Evolutionary conservation across 2,797 vertebrate species (phyloP).

Genomic region (Dallia pectoralis): DNA sequence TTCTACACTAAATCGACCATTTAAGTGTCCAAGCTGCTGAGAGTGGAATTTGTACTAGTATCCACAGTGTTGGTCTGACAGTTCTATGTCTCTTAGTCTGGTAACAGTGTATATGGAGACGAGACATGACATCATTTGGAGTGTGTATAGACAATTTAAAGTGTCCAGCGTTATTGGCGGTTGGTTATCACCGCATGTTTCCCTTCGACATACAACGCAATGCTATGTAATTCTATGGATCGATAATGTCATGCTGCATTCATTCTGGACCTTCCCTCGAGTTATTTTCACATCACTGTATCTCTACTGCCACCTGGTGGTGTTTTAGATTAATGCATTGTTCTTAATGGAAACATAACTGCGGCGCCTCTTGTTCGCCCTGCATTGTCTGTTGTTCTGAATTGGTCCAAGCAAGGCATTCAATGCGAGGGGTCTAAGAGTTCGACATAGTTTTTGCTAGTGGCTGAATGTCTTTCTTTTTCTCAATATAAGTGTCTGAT

Average conservation of each 20-base stretch:
- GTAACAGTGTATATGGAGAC: not conserved
- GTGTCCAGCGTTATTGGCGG: not conserved
- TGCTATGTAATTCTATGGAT: conserved; percentile 15
- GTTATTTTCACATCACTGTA: conserved; percentile 10
- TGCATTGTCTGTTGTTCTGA: not conserved
- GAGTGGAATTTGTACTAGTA: not conserved
- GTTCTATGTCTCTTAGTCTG: not conserved
- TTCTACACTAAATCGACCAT: not conserved
- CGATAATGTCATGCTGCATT: conserved; percentile 55
- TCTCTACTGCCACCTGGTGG: conserved; percentile 56
- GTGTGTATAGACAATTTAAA: not conserved
- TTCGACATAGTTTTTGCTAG: not conserved
- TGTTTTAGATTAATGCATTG: conserved; percentile 22
- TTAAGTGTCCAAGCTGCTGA: conserved; percentile 15
- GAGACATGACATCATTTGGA: not conserved
- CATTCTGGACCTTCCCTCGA: conserved; percentile 47
- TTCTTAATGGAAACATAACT: not conserved
- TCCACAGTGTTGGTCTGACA: conserved; percentile 4
- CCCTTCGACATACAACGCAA: not conserved
- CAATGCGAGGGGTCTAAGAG: not conserved
- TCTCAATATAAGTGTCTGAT: not conserved
- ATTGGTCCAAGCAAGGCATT: not conserved
- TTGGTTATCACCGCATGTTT: not conserved
- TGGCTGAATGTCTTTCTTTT: not conserved
- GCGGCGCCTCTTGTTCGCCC: not conserved